These are phyloP conservation scores for Haemorhous mexicanus DNA, from an alignment of 2,113 vertebrate genomes.

Conservation along the genomic window DNA sequence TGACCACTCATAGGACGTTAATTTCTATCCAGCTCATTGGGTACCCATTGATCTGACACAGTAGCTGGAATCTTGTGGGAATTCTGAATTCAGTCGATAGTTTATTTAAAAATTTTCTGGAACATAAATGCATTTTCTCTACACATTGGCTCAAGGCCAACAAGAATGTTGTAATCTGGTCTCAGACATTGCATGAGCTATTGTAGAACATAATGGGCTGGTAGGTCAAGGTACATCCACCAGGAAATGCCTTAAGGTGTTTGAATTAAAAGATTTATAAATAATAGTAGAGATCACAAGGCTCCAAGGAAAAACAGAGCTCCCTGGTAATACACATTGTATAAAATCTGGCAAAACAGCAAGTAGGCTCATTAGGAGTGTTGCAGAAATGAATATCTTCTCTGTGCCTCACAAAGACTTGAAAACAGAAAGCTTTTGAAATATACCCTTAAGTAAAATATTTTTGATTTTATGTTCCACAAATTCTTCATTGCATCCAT, in stretches of 20 bases:
- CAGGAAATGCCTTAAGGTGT: not conserved
- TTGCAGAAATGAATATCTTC: not conserved
- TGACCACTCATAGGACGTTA: not conserved
- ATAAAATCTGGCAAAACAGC: not conserved
- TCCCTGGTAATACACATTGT: not conserved
- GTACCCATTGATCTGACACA: not conserved
- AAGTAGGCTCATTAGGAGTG: not conserved
- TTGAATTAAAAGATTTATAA: not conserved
- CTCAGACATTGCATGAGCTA: not conserved
- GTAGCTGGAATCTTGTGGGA: not conserved
- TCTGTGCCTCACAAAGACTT: not conserved
- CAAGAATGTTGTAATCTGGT: not conserved
- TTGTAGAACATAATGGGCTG: not conserved
- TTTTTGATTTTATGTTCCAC: not conserved
- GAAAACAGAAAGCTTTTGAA: not conserved
- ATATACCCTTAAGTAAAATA: not conserved
- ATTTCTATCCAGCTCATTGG: not conserved
- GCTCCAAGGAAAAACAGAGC: not conserved
- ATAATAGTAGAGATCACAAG: not conserved
- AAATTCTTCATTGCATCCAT: not conserved
- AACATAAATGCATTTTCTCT: not conserved
- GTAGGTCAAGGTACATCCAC: not conserved
- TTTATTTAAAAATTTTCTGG: not conserved
- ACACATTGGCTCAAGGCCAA: not conserved
- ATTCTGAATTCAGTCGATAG: not conserved